Evolutionary conservation across 1,140 invertebrate genomes (phyloP), one percentile per base, ranked within the genome.

Genomic region (Macrobrachium rosenbergii): DNA sequence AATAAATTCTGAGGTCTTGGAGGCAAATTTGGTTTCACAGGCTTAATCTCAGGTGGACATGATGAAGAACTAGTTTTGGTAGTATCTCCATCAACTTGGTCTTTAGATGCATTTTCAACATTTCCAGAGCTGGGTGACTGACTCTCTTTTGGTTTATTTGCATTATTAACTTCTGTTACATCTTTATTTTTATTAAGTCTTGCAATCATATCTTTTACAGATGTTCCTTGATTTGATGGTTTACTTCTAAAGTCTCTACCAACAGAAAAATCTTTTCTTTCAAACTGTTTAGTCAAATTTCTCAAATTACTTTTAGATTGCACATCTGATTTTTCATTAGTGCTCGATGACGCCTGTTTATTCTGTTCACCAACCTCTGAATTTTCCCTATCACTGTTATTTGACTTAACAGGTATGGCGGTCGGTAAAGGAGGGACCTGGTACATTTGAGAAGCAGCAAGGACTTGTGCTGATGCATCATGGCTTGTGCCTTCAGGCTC

Each of bases 151-250:
- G 52, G 52, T 52, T 52, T 52, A 52, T 2, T 0, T 52, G 52
- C 6, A 52, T 52, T 52, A 12, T 52, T 52, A 52, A 52, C 52
- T 52, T 52, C 52, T 52, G 52, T 52, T 52, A 12, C 12, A 52
- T 52, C 52, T 52, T 67, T 28, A 21, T 83, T 83, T 21, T 87
- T 72, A 63, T 87, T 87, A 12, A 87, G 10, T 76, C 69, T 23
- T 19, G 85, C 85, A 52, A 87, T 87, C 78, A 87, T 87, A 60
- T 87, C 85, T 12, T 79, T 81, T 6, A 87, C 85, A 11, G 85
- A 87, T 58, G 82, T 83, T 17, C 82, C 82, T 19, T 83, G 82
- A 73, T 69, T 28, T 37, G 58, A 45, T n/a, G 43, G 14, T 19
- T 83, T 63, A n/a, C 43, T 37, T 58, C 23, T 83, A 7, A 19